These are phyloP conservation scores for Clupea harengus DNA, from an alignment of 2,113 vertebrate genomes.

Conservation along the genomic window DNA sequence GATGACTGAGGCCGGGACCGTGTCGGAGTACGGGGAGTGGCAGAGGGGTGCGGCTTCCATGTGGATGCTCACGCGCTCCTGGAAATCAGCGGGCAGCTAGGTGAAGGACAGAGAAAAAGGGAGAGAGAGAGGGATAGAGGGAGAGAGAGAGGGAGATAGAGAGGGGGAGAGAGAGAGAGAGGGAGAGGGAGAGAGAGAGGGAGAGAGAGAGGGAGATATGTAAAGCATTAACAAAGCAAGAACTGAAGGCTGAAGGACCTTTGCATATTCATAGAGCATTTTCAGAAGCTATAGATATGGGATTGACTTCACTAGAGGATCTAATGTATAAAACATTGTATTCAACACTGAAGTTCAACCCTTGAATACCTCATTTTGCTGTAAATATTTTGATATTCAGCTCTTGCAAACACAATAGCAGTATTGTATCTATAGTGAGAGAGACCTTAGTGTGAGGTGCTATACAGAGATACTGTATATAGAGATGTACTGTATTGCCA, in stretches of 20 bases:
- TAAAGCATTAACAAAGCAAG: neutral
- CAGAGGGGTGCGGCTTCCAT: slow-evolving; percentile 83
- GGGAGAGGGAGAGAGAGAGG: slow-evolving; percentile 8
- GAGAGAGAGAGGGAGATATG: neutral
- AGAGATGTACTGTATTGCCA: neutral
- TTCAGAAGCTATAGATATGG: neutral
- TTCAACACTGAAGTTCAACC: neutral
- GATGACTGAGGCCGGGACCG: slow-evolving; percentile 84
- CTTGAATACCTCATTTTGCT: too few species aligned
- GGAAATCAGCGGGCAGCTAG: slow-evolving; percentile 89
- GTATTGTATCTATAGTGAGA: neutral
- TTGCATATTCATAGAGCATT: neutral
- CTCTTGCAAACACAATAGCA: too few species aligned
- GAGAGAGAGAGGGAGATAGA: slow-evolving; percentile 3
- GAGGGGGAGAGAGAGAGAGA: slow-evolving; percentile 8
- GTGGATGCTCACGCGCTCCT: slow-evolving; percentile 88
- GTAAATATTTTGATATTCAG: too few species aligned
- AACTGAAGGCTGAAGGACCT: neutral
- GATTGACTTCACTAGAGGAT: neutral
- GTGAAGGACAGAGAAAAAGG: slow-evolving; percentile 6
- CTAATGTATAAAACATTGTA: neutral
- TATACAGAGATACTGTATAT: too few species aligned
- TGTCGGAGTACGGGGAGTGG: slow-evolving; percentile 82
- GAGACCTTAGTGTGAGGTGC: neutral
- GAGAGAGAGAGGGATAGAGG: neutral